phyloP scores from a whole-genome alignment of 2,888 invertebrate species.

The Allygus modestus region DNA sequence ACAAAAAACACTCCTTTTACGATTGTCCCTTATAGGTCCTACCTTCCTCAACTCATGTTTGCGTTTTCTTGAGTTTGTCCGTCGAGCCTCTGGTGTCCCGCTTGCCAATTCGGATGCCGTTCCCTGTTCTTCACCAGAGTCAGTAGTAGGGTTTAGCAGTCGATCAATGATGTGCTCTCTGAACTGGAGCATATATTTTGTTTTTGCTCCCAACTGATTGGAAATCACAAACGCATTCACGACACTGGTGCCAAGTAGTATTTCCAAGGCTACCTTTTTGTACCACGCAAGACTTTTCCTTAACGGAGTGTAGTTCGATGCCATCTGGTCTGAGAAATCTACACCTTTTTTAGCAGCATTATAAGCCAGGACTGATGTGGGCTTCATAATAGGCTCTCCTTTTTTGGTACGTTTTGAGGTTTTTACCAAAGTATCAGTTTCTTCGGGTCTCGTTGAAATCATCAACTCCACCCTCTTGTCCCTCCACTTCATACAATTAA shows the following conservation, averaged over 20 bases:
- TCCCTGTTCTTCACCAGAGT: background rate
- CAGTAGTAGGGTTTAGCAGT: background rate
- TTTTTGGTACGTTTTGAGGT: background rate
- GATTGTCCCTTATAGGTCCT: too few relatives aligned
- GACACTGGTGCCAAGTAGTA: slow-evolving; percentile 18
- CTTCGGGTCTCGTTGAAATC: slow-evolving; percentile 4
- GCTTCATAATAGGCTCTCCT: background rate
- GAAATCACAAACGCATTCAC: slow-evolving; percentile 28
- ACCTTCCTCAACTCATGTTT: too few relatives aligned
- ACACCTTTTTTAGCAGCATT: slow-evolving; percentile 11
- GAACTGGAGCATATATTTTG: background rate
- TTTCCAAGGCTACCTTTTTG: slow-evolving; percentile 18
- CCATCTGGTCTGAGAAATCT: slow-evolving; percentile 45
- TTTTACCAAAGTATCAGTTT: background rate
- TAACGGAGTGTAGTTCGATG: slow-evolving; percentile 12
- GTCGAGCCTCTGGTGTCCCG: too few relatives aligned
- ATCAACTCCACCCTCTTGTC: background rate
- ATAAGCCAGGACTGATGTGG: background rate
- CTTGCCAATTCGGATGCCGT: too few relatives aligned
- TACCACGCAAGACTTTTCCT: background rate
- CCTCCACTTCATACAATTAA: background rate
- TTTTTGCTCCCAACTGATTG: background rate
- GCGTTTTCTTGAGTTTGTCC: too few relatives aligned
- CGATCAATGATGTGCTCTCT: background rate
- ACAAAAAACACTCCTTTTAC: too few relatives aligned